Base-by-base conservation (phyloP, 2,797 vertebrate genomes). In the Oryzias sinensis region DNA sequence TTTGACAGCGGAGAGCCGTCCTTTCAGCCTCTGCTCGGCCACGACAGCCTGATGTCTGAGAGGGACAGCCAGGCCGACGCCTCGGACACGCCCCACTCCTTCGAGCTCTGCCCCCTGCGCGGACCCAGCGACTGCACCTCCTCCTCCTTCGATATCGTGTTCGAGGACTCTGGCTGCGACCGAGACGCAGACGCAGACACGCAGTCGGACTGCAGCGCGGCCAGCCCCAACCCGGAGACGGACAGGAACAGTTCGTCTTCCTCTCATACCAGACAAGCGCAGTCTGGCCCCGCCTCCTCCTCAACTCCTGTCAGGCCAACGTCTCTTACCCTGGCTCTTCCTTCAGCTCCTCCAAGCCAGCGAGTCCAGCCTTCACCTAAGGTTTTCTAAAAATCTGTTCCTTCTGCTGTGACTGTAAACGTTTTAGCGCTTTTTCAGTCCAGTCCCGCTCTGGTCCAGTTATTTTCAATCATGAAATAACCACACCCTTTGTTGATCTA, bases 101-200 rank as follows among this genome's bases (percentile, higher is more conserved):
- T 94, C 52, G 93, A 95, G 85, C 78, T 93, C 0, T 92, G 90
- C 70, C 88, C 92, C 17, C 89, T 93, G 0, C 81, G 91, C 0
- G 78, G 85, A 41, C 88, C 91, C 56, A 76, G 84, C 42, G 97
- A 98, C 84, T 93, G 94, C 76, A 99, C 96, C 14, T 96, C 97
- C 16, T 99, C 96, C n/a, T 99, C 97, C 29, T 93, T 93, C 1
- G 93, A 94, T 68, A 98, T 99, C 6, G 93, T 99, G 40, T 99
- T 99, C 41, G 97, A 99, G 83, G 97, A 99, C 87, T 99, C 97
- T 22, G 95, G 95, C 61, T 98, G 96, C 46, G 95, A 97, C 18
- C 90, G 91, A 0, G 95, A 96, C 5, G 89, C 84, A 0, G 90
- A 90, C 0, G 83, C 84, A 0, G 88, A 74, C 55, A 53, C 74